Conservation (phyloP, 2,113 vertebrate species). For the Megaceryle maxima region DNA sequence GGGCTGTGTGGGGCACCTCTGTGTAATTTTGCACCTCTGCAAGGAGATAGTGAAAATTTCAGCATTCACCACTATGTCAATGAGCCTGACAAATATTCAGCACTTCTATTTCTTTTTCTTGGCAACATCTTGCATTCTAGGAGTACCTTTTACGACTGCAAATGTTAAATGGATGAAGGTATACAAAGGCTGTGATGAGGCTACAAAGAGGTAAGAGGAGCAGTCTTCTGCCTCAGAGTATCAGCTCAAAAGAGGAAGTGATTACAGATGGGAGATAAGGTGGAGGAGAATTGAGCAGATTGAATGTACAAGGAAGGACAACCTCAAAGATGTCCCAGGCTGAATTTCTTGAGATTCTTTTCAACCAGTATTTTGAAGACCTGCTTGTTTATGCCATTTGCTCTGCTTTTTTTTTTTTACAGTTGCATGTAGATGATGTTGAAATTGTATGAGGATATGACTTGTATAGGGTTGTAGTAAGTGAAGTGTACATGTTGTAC, state of each 20-base stretch:
- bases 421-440: neutral
- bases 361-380: neutral
- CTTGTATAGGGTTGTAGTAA: neutral
- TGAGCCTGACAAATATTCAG: neutral
- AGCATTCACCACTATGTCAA: neutral
- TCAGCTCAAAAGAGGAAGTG: neutral
- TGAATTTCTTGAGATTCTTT: neutral
- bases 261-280: neutral
- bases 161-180: neutral
- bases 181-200: no score
- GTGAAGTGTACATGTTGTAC: rapidly evolving
- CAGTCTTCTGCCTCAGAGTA: neutral
- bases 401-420: neutral
- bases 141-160: neutral
- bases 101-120: neutral
- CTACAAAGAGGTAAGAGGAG: neutral
- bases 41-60: neutral
- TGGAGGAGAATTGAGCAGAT: neutral
- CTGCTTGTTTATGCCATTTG: neutral
- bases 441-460: neutral
- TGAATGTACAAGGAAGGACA: neutral
- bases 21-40: neutral
- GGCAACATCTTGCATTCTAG: neutral
- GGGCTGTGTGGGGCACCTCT: neutral
- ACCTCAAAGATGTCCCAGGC: neutral